Conservation (phyloP, 1,140 invertebrate species). For the Leptinotarsa texana region DNA sequence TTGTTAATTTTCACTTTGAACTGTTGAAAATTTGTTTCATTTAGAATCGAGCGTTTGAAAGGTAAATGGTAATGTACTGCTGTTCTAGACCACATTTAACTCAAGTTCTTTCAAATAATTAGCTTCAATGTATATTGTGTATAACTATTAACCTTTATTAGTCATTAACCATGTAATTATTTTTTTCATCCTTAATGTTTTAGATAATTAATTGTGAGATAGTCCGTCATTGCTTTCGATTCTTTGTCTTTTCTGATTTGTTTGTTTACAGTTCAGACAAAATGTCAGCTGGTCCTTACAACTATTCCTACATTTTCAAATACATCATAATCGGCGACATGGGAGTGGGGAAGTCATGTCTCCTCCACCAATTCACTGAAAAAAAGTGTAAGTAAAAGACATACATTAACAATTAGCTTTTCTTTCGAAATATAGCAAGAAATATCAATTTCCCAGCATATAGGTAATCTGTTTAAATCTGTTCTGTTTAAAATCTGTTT, state of each 20-base stretch:
- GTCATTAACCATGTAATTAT: not conserved
- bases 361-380: slow-evolving; percentile 99
- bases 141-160: not conserved
- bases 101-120: slow-evolving; percentile 5
- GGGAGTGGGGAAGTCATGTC: slow-evolving; percentile 97
- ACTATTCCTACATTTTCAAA: slow-evolving; percentile 99
- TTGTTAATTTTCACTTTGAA: no score
- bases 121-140: not conserved
- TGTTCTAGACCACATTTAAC: no score
- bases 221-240: no score
- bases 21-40: no score
- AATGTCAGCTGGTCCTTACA: slow-evolving; percentile 94
- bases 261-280: slow-evolving; percentile 35
- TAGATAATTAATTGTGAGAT: no score
- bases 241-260: not conserved
- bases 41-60: no score
- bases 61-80: no score
- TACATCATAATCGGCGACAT: slow-evolving; percentile 99
- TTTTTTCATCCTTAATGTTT: not conserved
- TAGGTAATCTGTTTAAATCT: no score
- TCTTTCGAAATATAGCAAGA: no score
- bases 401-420: no score
- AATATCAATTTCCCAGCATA: no score
- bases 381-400: slow-evolving; percentile 92
- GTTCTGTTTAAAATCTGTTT: no score